Percentiles rank a stretch among this genome's conserved stretches.
Evolutionary conservation across 2,113 vertebrate genomes (phyloP).

Genomic region (Aspiorhynchus laticeps): DNA sequence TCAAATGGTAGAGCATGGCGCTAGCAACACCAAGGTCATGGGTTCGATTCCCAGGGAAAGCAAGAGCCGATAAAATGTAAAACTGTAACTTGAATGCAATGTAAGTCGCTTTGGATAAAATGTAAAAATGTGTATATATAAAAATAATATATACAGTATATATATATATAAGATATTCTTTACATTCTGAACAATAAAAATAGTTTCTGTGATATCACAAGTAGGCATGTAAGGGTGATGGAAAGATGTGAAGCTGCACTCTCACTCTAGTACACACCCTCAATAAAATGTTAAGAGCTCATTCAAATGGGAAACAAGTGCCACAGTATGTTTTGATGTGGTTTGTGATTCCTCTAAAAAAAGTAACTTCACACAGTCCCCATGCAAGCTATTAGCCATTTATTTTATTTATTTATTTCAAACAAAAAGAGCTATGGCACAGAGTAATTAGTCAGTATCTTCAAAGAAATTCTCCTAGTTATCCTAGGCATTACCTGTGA

Average conservation of each 20-base stretch:
- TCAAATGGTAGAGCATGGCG: too few relatives aligned
- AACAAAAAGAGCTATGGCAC: conserved; percentile 11
- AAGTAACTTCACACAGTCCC: background rate
- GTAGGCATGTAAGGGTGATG: background rate
- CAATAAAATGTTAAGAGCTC: background rate
- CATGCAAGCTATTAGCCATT: background rate
- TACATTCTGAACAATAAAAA: conserved; percentile 24
- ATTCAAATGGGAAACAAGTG: background rate
- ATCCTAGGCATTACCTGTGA: conserved; percentile 44
- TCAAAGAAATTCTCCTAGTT: conserved; percentile 39
- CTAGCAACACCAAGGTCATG: too few relatives aligned
- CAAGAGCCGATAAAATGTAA: too few relatives aligned
- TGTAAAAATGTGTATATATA: too few relatives aligned
- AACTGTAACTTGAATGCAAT: too few relatives aligned
- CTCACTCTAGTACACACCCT: background rate
- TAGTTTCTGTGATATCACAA: background rate
- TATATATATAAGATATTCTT: background rate
- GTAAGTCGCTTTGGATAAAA: too few relatives aligned
- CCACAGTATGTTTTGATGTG: background rate
- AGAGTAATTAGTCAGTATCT: conserved; percentile 42
- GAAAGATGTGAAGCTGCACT: background rate
- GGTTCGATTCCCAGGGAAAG: too few relatives aligned
- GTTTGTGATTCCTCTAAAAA: background rate
- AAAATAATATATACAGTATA: too few relatives aligned
- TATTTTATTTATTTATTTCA: background rate